Conservation (phyloP, 2,888 invertebrate species). For the Ochropleura plecta region DNA sequence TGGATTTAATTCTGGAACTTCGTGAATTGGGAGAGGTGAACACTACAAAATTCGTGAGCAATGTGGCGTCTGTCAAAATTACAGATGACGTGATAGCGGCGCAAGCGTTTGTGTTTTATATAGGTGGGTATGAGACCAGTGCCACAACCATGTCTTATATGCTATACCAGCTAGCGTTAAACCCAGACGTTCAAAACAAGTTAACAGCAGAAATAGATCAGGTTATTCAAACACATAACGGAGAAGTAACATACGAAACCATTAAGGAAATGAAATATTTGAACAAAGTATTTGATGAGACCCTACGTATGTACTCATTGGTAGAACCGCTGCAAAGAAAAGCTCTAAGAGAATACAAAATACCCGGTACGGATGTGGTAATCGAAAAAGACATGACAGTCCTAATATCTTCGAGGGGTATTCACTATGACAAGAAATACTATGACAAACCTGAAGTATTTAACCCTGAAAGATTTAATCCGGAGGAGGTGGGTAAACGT, state of each 20-base stretch:
- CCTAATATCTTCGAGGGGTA: slow-evolving; percentile 74
- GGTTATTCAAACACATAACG: slow-evolving; percentile 71
- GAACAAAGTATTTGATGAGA: slow-evolving; percentile 78
- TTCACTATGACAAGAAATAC: slow-evolving; percentile 82
- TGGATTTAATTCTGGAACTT: slow-evolving; percentile 76
- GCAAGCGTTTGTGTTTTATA: slow-evolving; percentile 84
- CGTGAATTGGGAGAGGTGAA: slow-evolving; percentile 68
- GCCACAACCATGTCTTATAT: slow-evolving; percentile 80
- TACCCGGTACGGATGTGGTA: slow-evolving; percentile 77
- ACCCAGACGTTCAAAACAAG: slow-evolving; percentile 80
- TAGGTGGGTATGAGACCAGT: slow-evolving; percentile 85
- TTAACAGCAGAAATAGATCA: slow-evolving; percentile 75
- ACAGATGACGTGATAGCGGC: slow-evolving; percentile 77
- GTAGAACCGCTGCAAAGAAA: slow-evolving; percentile 79
- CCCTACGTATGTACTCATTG: slow-evolving; percentile 85
- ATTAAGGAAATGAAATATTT: slow-evolving; percentile 82
- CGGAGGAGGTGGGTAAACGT: slow-evolving; percentile 72
- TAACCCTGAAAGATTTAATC: slow-evolving; percentile 84
- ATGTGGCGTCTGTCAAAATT: slow-evolving; percentile 66
- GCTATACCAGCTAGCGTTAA: slow-evolving; percentile 56
- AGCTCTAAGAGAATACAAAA: slow-evolving; percentile 73
- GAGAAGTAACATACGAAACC: slow-evolving; percentile 78
- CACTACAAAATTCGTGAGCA: slow-evolving; percentile 61
- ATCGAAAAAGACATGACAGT: slow-evolving; percentile 77
- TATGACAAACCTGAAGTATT: slow-evolving; percentile 84